Percentiles rank a stretch among this genome's conserved stretches.
These are phyloP conservation scores for Drosophila bocki DNA, from an alignment of 1,140 invertebrate genomes.

Conservation along the genomic window DNA sequence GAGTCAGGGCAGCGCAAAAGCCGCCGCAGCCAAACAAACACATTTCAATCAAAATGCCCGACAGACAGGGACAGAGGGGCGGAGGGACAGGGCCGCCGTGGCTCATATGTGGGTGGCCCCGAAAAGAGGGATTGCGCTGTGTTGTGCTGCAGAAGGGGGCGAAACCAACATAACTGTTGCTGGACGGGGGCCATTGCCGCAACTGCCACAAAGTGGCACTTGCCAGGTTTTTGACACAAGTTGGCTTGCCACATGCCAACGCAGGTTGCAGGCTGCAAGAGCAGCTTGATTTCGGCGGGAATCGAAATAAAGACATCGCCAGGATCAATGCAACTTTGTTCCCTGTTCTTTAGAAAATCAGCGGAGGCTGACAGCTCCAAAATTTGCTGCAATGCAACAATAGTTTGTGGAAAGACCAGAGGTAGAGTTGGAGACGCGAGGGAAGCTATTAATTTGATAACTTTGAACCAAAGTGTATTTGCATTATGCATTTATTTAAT, in stretches of 20 bases:
- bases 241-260: slow-evolving; percentile 45
- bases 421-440: neutral
- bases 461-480: too few relatives aligned
- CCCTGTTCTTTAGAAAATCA: slow-evolving; percentile 9
- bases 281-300: slow-evolving; percentile 57
- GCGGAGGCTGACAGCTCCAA: slow-evolving; percentile 6
- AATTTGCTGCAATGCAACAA: slow-evolving; percentile 27
- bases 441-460: too few relatives aligned
- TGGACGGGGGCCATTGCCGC: slow-evolving; percentile 55
- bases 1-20: slow-evolving; percentile 33
- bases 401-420: slow-evolving; percentile 5
- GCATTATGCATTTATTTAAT: too few relatives aligned
- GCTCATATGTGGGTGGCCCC: slow-evolving; percentile 60
- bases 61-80: slow-evolving; percentile 44
- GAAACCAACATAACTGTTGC: slow-evolving; percentile 63
- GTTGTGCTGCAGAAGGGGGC: neutral
- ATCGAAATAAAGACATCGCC: slow-evolving; percentile 64
- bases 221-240: slow-evolving; percentile 75
- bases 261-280: slow-evolving; percentile 21
- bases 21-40: slow-evolving; percentile 77
- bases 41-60: slow-evolving; percentile 77
- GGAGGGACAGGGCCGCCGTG: neutral
- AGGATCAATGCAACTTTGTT: slow-evolving; percentile 46
- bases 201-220: slow-evolving; percentile 75
- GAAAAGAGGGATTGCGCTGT: neutral